Evolutionary conservation across 23 tunicate genomes (phyloP).

Genomic region (Styela clava): DNA sequence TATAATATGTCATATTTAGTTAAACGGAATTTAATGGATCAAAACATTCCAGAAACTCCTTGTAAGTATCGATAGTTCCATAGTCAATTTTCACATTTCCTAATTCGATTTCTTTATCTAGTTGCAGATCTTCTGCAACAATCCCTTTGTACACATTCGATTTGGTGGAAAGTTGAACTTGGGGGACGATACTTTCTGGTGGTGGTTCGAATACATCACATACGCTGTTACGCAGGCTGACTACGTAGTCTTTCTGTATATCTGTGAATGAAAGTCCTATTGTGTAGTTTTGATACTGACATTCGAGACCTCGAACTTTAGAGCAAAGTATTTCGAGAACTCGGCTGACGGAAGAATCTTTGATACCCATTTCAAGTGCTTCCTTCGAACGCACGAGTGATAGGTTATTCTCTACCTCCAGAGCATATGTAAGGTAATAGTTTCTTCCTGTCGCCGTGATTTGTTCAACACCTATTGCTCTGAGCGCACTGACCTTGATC

Average conservation of each 20-base stretch:
- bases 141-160: background rate
- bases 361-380: background rate
- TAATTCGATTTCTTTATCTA: background rate
- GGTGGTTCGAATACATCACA: constrained; percentile 5
- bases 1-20: background rate
- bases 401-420: constrained; percentile 31
- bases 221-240: constrained; percentile 20
- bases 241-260: background rate
- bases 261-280: background rate
- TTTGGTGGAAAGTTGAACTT: background rate
- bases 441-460: constrained; percentile 59
- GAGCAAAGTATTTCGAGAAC: constrained; percentile 10
- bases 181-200: background rate
- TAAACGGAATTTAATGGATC: background rate
- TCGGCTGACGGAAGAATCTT: background rate
- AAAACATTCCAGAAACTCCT: background rate
- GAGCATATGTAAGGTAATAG: constrained; percentile 63
- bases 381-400: background rate
- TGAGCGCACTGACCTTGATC: constrained; percentile 17
- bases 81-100: background rate
- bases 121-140: background rate
- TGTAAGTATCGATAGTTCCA: background rate
- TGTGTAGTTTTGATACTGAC: constrained; percentile 12
- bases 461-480: constrained; percentile 21
- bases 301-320: constrained; percentile 3